phyloP scores from a whole-genome alignment of 2,113 vertebrate species.

The Felis chaus region DNA sequence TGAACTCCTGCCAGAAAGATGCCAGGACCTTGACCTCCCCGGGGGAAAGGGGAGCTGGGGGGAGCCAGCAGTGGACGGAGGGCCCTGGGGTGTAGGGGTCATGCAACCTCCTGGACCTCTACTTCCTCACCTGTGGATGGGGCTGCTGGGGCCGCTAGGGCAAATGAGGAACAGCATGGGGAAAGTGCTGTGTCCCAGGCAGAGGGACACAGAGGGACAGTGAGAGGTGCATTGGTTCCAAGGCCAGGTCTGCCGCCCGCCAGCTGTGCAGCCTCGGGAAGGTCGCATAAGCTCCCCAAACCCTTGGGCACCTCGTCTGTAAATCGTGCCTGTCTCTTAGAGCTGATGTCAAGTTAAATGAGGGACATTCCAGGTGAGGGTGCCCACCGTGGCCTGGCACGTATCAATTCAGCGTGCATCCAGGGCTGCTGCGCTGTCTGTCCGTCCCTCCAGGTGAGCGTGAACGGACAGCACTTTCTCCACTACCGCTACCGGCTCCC shows the following conservation, averaged over 20 bases:
- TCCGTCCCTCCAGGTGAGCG: slow-evolving; percentile 71
- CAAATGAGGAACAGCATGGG: rapidly evolving
- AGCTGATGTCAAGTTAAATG: background rate
- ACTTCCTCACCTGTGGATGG: background rate
- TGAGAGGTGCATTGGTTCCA: background rate
- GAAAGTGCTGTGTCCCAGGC: background rate
- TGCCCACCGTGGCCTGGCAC: rapidly evolving
- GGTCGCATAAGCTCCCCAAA: background rate
- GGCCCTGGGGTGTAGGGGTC: background rate
- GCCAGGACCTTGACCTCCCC: background rate
- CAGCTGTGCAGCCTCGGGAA: background rate
- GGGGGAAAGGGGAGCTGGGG: background rate
- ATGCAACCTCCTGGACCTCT: background rate
- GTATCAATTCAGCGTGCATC: rapidly evolving
- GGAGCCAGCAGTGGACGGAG: background rate
- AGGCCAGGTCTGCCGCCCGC: background rate
- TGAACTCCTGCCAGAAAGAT: background rate
- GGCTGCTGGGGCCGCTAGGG: too few relatives aligned
- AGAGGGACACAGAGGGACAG: background rate
- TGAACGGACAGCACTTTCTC: slow-evolving; percentile 75
- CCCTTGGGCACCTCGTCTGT: background rate
- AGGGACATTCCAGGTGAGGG: background rate
- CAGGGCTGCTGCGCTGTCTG: background rate
- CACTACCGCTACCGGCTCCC: slow-evolving; percentile 76
- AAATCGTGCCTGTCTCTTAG: background rate